Evolutionary conservation across 2,113 vertebrate species (phyloP).

Genomic region (Phrynosoma platyrhinos): DNA sequence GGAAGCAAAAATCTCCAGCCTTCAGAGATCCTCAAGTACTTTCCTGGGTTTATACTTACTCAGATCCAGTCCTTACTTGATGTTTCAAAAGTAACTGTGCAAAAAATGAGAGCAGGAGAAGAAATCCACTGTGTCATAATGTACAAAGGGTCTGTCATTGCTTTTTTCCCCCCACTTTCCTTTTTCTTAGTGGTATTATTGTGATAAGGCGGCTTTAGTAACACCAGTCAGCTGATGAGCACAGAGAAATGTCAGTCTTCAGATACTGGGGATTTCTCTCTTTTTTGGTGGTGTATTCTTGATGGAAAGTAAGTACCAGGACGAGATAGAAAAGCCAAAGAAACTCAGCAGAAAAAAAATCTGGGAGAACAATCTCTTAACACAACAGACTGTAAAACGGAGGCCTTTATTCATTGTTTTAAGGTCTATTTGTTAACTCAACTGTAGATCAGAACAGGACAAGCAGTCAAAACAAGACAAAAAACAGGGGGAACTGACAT

Average conservation of each 20-base stretch:
- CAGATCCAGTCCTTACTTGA: neutral
- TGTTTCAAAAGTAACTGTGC: neutral
- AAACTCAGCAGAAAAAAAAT: neutral
- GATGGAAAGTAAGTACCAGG: conserved; percentile 6
- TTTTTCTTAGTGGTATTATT: neutral
- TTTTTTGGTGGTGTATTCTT: neutral
- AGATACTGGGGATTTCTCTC: neutral
- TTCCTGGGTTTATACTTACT: neutral
- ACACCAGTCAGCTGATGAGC: too few relatives aligned
- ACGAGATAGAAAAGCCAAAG: neutral
- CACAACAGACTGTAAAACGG: neutral
- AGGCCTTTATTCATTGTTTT: conserved; percentile 5
- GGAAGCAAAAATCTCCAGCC: neutral
- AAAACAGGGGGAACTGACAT: too few relatives aligned
- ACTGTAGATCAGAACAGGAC: neutral
- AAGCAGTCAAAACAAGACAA: neutral
- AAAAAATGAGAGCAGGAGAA: neutral
- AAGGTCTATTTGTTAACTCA: neutral
- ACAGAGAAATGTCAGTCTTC: neutral
- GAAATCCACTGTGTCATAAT: too few relatives aligned
- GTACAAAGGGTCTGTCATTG: neutral
- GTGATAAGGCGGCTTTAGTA: neutral
- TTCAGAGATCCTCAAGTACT: neutral
- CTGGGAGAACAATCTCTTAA: conserved; percentile 5
- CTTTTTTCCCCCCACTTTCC: neutral